Base-by-base conservation (phyloP, 2,888 invertebrate species). In the Xestia sexstrigata region DNA sequence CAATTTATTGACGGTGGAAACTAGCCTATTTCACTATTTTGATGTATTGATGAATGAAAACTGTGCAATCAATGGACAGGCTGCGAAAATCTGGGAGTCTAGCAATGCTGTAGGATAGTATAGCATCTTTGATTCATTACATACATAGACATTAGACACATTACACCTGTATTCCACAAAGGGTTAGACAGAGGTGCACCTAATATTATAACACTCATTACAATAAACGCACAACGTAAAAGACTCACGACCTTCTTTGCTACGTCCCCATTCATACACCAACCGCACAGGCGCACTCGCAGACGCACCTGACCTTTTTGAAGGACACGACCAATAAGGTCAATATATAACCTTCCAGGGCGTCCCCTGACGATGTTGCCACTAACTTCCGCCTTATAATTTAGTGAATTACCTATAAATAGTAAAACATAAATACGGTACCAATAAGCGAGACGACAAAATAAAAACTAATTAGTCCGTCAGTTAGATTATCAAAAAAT, bases 271-370 rank as follows among this genome's bases (percentile, higher is more conserved):
- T 65, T 65, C 39, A 7, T 30, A 60, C 1, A 60, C 60, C 17
- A 60, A 55, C 52, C 17, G 17, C 30, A 60, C 60, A 8, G 2
- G 17, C 11, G 11, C n/a, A 23, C n/a, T 55, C 0, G 11, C 11
- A 17, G 30, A 35, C 30, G 20, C 11, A 63, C 17, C 15, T 47
- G 11, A 30, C 62, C 52, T 39, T 47, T 39, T 39, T 30, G 30
- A 78, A 80, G 72, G 63, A n/a, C n/a, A 47, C 4, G 1, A 63
- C 15, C 17, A 42, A 39, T 79, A 47, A 35, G 26, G 62, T 70
- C 71, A 52, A 70, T 13, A 17, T 0, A 23, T 47, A 79, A 55
- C 23, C 52, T 63, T 55, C 17, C 13, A 35, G 0, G 23, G 26
- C 35, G 13, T 17, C 4, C 17, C 13, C 49, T 26, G 17, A 23